Evolutionary conservation across 2,888 invertebrate genomes (phyloP), one percentile per base, ranked within the genome.

Genomic region (Dolichomitus sp.): DNA sequence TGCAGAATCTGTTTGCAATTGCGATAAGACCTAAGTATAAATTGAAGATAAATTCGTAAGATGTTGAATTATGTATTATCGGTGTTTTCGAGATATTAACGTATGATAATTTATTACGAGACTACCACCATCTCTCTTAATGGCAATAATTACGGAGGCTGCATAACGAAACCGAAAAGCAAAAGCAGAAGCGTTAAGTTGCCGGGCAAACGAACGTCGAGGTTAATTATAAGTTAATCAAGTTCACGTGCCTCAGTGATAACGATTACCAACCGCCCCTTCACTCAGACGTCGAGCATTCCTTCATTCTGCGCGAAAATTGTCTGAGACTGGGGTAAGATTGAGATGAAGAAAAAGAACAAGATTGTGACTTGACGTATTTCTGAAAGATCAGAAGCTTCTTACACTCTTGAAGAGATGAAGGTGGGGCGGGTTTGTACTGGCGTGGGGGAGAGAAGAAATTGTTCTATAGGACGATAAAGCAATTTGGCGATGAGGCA

Each of bases 401-500:
- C 76, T 70, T 37, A 37, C 37, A 14, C 27, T 42, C 27, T 42
- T 19, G 19, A 57, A 52, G 40, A 50, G 57, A 59, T 2, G 30
- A 9, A 14, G 17, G 17, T 19, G 57, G 68, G 2, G 30, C 11
- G 37, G 30, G 33, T 9, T 14, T n/a, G 12, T 30, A 17, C 37
- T 14, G 61, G 37, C 17, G 23, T n/a, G n/a, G 17, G 17, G 27
- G 4, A 54, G 68, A 17, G 50, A 61, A 50, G 19, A 57, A 52
- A 59, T 65, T 12, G 76, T 63, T 69, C 65, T 74, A 70, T 19
- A 33, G 69, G 52, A 17, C 79, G 82, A 82, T 75, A 75, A 75
- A 82, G 82, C 79, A 82, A 75, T 79, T 82, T 82, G 66, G 75
- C 59, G 79, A 79, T 75, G 75, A 75, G 19, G 73, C 74, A 72